Percentiles rank a stretch among this genome's conserved stretches.
phyloP scores from a whole-genome alignment of 2,113 vertebrate genomes.

The Saccopteryx leptura region DNA sequence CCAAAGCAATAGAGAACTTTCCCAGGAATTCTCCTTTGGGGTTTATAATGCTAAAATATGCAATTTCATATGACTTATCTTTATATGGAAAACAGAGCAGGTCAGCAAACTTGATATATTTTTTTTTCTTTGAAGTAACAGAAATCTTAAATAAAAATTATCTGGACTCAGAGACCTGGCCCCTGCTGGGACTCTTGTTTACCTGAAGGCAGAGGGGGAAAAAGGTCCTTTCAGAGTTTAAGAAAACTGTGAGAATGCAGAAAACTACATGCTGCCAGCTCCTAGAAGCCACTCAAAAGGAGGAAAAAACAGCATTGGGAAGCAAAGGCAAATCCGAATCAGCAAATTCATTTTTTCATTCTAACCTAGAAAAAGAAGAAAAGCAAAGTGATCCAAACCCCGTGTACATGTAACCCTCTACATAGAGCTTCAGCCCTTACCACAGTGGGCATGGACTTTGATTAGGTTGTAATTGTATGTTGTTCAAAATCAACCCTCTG shows the following conservation, averaged over 20 bases:
- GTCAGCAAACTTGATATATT: not conserved
- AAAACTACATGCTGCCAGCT: not conserved
- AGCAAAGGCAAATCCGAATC: conserved; percentile 34
- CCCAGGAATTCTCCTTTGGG: not conserved
- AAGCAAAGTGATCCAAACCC: not conserved
- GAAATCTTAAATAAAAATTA: conserved; percentile 47
- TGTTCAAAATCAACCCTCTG: not conserved
- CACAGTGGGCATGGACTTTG: not conserved
- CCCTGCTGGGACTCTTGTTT: conserved; percentile 74
- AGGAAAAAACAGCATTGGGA: not conserved
- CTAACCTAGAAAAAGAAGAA: not conserved
- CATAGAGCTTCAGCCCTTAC: not conserved
- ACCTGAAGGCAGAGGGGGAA: conserved; percentile 44
- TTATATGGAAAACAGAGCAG: not conserved
- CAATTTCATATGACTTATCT: conserved; percentile 22
- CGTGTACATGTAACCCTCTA: not conserved
- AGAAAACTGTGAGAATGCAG: conserved; percentile 19
- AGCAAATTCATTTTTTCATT: conserved; percentile 5
- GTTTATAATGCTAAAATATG: not conserved
- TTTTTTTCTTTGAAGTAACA: conserved; percentile 34
- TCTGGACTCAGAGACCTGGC: conserved; percentile 24
- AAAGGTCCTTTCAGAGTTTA: not conserved
- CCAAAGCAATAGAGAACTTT: conserved; percentile 21
- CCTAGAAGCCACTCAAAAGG: not conserved
- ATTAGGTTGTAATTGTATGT: not conserved